phyloP scores from a whole-genome alignment of 1,140 invertebrate genomes.

The Plectus sambesii region DNA sequence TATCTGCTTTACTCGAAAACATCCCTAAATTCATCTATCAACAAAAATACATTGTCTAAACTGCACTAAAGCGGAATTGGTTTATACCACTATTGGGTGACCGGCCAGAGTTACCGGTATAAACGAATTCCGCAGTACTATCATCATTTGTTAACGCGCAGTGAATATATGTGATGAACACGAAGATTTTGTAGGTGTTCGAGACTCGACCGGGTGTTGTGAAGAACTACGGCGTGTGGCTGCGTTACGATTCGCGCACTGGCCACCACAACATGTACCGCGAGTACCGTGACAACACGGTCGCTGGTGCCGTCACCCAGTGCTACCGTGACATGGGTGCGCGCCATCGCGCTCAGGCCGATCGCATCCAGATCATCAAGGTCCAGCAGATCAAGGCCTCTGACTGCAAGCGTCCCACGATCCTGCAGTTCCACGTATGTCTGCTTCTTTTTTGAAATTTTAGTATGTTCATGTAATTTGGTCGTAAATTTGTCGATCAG shows the following conservation, averaged over 20 bases:
- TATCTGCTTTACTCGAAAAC: no score
- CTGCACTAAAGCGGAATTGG: no score
- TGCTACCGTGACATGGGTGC: constrained; percentile 99
- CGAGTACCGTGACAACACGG: constrained; percentile 90
- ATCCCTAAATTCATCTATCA: no score
- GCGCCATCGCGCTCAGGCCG: constrained; percentile 86
- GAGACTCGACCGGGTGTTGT: constrained; percentile 84
- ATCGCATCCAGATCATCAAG: constrained; percentile 95
- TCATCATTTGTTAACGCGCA: no score
- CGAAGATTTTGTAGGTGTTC: constrained; percentile 58
- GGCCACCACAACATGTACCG: constrained; percentile 95
- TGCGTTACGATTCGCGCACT: constrained; percentile 84
- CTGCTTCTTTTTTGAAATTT: no score
- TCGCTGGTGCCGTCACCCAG: constrained; percentile 88
- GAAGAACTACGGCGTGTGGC: constrained; percentile 98
- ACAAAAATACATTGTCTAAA: no score
- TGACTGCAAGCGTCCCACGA: constrained; percentile 76
- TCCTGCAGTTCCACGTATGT: constrained; percentile 98
- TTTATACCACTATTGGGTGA: no score
- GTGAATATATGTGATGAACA: no score
- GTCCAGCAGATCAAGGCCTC: constrained; percentile 75
- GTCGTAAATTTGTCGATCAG: no score
- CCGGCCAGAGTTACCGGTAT: no score
- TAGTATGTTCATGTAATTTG: no score
- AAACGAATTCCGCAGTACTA: no score